A percentile compares a stretch with the other conserved stretches of the same genome.
These are phyloP conservation scores for Athripsodes cinereus DNA, from an alignment of 2,888 invertebrate species.

Conservation along the genomic window DNA sequence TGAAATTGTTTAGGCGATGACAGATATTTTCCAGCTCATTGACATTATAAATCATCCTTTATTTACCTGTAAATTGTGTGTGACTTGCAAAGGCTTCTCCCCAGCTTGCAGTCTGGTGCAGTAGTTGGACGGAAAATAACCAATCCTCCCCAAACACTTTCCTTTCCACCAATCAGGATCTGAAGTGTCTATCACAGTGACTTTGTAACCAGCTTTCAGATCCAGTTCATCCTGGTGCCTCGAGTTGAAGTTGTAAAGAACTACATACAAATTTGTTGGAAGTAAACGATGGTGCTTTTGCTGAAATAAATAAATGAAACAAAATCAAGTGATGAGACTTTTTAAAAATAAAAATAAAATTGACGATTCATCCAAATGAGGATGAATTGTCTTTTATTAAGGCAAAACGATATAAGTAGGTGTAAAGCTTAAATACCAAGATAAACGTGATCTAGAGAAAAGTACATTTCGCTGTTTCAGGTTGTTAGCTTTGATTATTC, in stretches of 20 bases:
- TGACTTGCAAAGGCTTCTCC: slow-evolving; percentile 85
- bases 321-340: no score
- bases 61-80: slow-evolving; percentile 46
- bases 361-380: no score
- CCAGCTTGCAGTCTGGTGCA: slow-evolving; percentile 86
- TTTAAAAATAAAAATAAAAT: no score
- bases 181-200: slow-evolving; percentile 89
- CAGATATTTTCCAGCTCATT: no score
- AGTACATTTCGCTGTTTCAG: no score
- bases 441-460: no score
- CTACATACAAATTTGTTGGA: slow-evolving; percentile 89
- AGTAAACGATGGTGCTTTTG: slow-evolving; percentile 81
- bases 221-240: slow-evolving; percentile 92
- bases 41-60: not conserved
- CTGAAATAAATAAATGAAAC: slow-evolving; percentile 8
- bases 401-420: no score
- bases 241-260: slow-evolving; percentile 91
- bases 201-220: slow-evolving; percentile 83
- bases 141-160: slow-evolving; percentile 82
- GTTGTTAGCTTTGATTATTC: no score
- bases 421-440: no score
- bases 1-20: no score
- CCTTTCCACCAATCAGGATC: slow-evolving; percentile 99
- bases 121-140: slow-evolving; percentile 93
- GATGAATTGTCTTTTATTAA: no score